These are phyloP conservation scores for Drosophila ercepeae DNA, from an alignment of 1,140 invertebrate species.

Conservation along the genomic window DNA sequence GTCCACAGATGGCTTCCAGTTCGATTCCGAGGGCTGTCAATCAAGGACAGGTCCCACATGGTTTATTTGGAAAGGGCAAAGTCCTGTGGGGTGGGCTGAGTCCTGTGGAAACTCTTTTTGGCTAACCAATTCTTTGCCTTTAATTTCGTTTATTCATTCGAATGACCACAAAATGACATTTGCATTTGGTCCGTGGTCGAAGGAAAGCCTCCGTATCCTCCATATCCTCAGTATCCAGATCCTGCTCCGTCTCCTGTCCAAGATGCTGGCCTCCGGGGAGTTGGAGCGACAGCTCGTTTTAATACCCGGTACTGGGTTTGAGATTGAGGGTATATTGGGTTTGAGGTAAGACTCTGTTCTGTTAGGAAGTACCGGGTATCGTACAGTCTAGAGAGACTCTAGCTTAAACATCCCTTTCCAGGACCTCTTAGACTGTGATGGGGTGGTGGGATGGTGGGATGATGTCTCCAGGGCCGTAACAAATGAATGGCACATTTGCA, in stretches of 20 bases:
- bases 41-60: constrained; percentile 33
- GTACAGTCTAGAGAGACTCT: neutral
- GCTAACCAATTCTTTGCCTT: constrained; percentile 60
- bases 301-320: neutral
- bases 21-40: constrained; percentile 39
- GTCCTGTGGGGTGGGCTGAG: neutral
- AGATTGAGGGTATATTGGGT: neutral
- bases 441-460: too few relatives aligned
- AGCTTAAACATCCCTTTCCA: too few relatives aligned
- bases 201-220: neutral
- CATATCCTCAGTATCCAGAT: neutral
- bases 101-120: constrained; percentile 48
- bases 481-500: constrained; percentile 75
- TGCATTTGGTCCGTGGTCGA: constrained; percentile 63
- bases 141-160: constrained; percentile 83
- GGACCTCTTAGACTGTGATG: neutral
- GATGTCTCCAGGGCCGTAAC: constrained; percentile 46
- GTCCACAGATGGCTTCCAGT: constrained; percentile 32
- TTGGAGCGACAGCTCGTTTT: constrained; percentile 17
- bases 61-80: neutral
- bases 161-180: constrained; percentile 83
- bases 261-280: constrained; percentile 36
- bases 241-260: neutral
- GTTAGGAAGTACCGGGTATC: neutral
- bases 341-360: too few relatives aligned